Evolutionary conservation across 2,113 vertebrate genomes (phyloP), one percentile per base, ranked within the genome.

Genomic region (Xyrauchen texanus): DNA sequence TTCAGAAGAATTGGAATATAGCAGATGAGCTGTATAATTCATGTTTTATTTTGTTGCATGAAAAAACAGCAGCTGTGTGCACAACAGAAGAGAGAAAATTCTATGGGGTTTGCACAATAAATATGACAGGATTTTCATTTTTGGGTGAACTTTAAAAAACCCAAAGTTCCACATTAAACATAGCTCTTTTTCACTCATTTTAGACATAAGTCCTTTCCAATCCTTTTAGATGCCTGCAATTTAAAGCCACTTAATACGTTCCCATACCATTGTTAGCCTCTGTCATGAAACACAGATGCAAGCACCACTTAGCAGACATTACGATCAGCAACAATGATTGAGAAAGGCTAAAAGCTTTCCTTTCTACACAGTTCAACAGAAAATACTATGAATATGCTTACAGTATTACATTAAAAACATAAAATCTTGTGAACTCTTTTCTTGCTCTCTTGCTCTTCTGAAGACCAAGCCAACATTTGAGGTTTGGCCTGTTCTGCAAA

Each of bases 291-390:
- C 8, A 60, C 68, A 57, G 47, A 65, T 58, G 52, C 34, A 52
- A 16, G 63, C 42, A 44, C 51, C 53, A 65, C 64, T 74, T 60
- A 44, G 21, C 21, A 73, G 12, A 67, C 15, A 44, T 80, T 21
- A 57, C 61, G 55, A 47, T 46, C 46, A 49, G 72, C 60, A 72
- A 74, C 9, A 5, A 55, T 12, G 8, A 46, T 64, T 65, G 52
- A 61, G 21, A 68, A 16, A 34, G 15, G 7, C 55, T 75, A 68
- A 75, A 68, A 75, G 70, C 78, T 68, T 75, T 75, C 6, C 34
- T 60, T 52, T 80, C 63, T 61, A 44, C 10, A 45, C 58, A 67
- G 52, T 74, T 49, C 49, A 46, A 51, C 49, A 3, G 62, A 13
- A 57, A 55, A 53, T n/a, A 10, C 51, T 4, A 44, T 65, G 61